Conservation (phyloP, 37 sponge, comb jelly and placozoan genomes). For the Spongia lamella region DNA sequence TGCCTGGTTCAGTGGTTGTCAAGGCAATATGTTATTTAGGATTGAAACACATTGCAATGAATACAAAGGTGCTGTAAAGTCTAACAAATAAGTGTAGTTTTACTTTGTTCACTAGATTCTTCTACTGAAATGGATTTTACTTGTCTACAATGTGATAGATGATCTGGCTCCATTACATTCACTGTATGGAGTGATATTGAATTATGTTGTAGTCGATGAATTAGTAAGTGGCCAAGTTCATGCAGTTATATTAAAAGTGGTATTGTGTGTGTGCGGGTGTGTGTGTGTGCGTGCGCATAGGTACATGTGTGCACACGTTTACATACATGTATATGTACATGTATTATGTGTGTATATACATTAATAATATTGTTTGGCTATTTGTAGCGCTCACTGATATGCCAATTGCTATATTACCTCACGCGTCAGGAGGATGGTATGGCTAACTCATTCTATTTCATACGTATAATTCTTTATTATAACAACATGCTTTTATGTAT, state of each 20-base stretch:
- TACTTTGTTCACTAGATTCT: conserved; percentile 17
- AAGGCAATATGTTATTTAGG: conserved; percentile 23
- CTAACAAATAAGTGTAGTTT: too few species aligned
- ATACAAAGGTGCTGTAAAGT: too few species aligned
- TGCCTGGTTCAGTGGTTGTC: conserved; percentile 24
- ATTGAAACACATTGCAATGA: too few species aligned
- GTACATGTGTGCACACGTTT: neutral
- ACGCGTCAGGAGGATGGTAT: conserved; percentile 42
- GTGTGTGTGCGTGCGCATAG: neutral
- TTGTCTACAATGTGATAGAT: conserved; percentile 46
- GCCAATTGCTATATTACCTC: conserved; percentile 57
- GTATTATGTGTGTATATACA: neutral
- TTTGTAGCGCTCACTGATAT: conserved; percentile 32
- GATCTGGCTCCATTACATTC: conserved; percentile 7
- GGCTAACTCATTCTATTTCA: neutral
- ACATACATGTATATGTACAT: neutral
- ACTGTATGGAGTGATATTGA: conserved; percentile 28
- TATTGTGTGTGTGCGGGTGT: neutral
- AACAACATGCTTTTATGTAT: neutral
- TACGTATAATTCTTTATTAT: too few species aligned
- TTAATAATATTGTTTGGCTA: neutral
- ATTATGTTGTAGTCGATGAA: conserved; percentile 28
- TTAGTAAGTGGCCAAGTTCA: too few species aligned
- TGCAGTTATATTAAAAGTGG: too few species aligned
- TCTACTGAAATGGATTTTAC: conserved; percentile 43